These are phyloP conservation scores for Bombus terrestris DNA, from an alignment of 1,140 invertebrate genomes.

Conservation along the genomic window DNA sequence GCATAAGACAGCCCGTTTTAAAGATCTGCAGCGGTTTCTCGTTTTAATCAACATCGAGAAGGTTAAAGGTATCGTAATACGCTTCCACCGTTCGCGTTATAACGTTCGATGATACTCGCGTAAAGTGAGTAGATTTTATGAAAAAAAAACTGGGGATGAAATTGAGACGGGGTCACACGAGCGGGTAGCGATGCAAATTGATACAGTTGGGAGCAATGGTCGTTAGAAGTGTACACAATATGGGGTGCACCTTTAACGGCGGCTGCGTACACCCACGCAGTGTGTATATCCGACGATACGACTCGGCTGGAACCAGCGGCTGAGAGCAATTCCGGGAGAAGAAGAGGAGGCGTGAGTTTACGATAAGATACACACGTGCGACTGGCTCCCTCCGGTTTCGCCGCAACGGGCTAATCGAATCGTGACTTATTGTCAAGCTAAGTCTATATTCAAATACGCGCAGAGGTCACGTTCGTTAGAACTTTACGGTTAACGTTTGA, in stretches of 20 bases:
- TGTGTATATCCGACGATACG: conserved; percentile 42
- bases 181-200: conserved; percentile 51
- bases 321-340: conserved; percentile 58
- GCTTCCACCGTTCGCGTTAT: too few relatives aligned
- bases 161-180: not conserved
- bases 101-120: too few relatives aligned
- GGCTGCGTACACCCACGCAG: conserved; percentile 62
- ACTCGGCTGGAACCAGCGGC: conserved; percentile 43
- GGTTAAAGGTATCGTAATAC: too few relatives aligned
- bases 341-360: conserved; percentile 68
- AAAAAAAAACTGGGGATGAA: not conserved
- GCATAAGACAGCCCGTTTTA: too few relatives aligned
- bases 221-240: conserved; percentile 59
- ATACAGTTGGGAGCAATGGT: conserved; percentile 58
- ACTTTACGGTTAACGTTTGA: conserved; percentile 17
- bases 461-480: conserved; percentile 40
- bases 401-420: conserved; percentile 69
- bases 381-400: conserved; percentile 47
- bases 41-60: too few relatives aligned
- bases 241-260: conserved; percentile 56
- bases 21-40: too few relatives aligned
- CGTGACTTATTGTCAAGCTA: conserved; percentile 65
- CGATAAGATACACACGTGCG: conserved; percentile 64
- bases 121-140: too few relatives aligned
- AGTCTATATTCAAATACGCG: conserved; percentile 23